Evolutionary conservation across 1,140 invertebrate genomes (phyloP), one percentile per base, ranked within the genome.

Genomic region (Diachasmimorpha longicaudata): DNA sequence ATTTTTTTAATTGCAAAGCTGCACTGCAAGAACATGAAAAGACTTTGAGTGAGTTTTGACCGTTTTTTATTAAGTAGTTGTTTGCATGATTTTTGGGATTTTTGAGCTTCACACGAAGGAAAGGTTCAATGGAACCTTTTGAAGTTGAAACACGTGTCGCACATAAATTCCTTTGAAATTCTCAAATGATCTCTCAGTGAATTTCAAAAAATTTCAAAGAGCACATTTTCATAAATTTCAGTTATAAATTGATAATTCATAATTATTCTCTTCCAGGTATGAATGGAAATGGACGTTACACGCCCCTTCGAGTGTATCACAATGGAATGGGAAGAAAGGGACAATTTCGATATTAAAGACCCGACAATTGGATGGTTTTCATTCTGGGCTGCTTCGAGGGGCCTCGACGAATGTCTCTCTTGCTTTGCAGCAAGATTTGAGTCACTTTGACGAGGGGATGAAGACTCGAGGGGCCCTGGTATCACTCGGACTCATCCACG

Each of bases 261-360:
- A 76, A 68, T 74, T 68, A 55, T 21, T 74, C 31, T 79, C 70
- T 81, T 84, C 70, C 84, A 93, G 93, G 90, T 75, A 89, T 92
- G 83, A 93, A 93, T 80, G 90, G 91, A n/a, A 93, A 93, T 82
- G 93, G 93, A 39, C 93, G 90, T 80, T 95, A 95, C 82, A 93
- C 94, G 14, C 94, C 94, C 5, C 90, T 95, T 81, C 89, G 93
- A 81, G 93, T 95, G 2, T 95, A 95, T 80, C 93, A 95, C 85
- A 94, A 95, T 81, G 93, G 93, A 80, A 90, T 93, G 83, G 93
- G 92, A 70, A 91, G 91, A 83, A 95, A 95, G 86, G 93, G 93
- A 76, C 93, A 95, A 84, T 94, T 95, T 88, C 91, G 93, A 85
- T 95, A 94, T 85, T 95, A 89, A 93, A 81, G 42, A 14, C 2